Evolutionary conservation across 1,140 invertebrate genomes (phyloP).

Genomic region (Watersipora subatra): DNA sequence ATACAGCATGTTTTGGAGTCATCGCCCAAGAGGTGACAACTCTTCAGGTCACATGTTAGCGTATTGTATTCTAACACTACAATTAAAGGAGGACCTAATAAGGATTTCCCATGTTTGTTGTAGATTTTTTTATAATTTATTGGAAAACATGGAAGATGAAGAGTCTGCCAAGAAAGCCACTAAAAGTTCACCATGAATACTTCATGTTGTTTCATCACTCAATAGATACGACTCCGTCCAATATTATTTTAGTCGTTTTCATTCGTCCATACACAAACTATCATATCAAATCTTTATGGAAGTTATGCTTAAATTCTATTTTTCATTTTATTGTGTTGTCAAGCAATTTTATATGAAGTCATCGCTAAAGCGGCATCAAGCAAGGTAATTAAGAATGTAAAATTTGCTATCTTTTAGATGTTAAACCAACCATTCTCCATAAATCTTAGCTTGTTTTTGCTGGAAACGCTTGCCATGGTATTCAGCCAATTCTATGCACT

Average conservation of each 20-base stretch:
- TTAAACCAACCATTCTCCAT: no score
- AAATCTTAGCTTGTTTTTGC: no score
- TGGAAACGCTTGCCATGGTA: no score
- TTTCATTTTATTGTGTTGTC: no score
- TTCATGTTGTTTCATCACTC: neutral
- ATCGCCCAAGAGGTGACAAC: no score
- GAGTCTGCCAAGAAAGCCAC: neutral
- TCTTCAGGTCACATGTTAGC: neutral
- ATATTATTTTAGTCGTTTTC: neutral
- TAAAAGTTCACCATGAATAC: neutral
- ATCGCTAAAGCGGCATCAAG: no score
- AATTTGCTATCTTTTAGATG: no score
- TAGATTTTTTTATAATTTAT: neutral
- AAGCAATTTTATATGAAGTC: no score
- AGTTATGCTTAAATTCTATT: neutral
- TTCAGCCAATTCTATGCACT: no score
- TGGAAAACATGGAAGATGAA: neutral
- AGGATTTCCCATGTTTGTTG: neutral
- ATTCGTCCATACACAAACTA: neutral
- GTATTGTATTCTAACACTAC: neutral
- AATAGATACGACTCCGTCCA: neutral
- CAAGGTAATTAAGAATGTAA: no score
- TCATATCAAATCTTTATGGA: neutral
- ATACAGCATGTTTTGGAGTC: neutral
- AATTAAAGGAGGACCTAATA: neutral